Base-by-base conservation (phyloP, 2,797 vertebrate genomes). In the Liparis tanakae region DNA sequence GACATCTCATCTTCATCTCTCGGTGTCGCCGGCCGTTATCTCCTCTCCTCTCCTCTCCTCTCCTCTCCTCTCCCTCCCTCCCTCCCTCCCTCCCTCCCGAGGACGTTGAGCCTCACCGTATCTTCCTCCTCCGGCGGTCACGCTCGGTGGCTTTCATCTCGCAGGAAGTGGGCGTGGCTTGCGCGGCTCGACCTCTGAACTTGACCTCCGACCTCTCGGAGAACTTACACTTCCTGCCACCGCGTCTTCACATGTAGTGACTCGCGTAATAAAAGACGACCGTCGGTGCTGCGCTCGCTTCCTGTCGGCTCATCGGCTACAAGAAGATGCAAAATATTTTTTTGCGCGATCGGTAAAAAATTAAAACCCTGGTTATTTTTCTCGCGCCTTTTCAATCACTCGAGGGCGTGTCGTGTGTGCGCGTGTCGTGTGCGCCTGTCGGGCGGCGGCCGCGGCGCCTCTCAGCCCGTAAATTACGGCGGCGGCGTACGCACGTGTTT, bases 401-500 rank as follows among this genome's bases (percentile, higher is more conserved):
- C 56, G 43, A 74, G 25, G 30, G 70, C 70, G 85, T n/a, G n/a
- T n/a, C n/a, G n/a, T n/a, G n/a, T 68, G 75, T 75, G 30, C 74
- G 80, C 73, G 59, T 60, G 81, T 67, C 78, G 63, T 68, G 75
- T 75, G 30, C 74, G 80, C 73, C 62, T 60, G 81, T 67, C 78
- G 63, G 83, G 84, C 83, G 82, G 85, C 79, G 79, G 75, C 72
- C 54, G 82, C 66, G 72, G 77, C 71, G 65, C 85, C 83, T 79
- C 79, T 85, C 54, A 66, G 56, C 57, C 76, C 75, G 83, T 89
- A 87, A 93, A 87, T 91, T 80, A 83, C 58, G 65, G 78, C 79
- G 78, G 82, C 87, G 77, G 83, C 85, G 76, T 81, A 81, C 81
- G 80, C 89, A 85, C 63, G 75, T 82, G 84, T 90, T 91, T 88